Conservation (phyloP, 2,888 invertebrate genomes). For the Axea sp. region DNA sequence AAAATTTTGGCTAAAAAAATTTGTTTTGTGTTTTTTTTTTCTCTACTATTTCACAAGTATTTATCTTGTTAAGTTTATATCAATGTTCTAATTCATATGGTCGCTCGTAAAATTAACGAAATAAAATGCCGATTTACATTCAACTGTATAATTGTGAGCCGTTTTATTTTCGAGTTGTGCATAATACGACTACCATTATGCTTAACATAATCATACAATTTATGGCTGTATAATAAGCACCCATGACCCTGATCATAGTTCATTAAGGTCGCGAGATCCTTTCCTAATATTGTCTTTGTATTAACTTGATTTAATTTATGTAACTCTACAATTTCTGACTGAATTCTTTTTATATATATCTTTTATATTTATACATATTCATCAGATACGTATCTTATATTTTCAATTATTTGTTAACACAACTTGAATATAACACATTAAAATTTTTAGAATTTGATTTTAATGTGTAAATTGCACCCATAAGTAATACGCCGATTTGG, state of each 20-base stretch:
- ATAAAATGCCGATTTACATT: conserved; percentile 51
- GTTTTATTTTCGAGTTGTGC: conserved; percentile 52
- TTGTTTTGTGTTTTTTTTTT: no score
- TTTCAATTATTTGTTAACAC: conserved; percentile 54
- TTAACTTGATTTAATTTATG: conserved; percentile 64
- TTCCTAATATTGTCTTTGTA: conserved; percentile 64
- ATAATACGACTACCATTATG: conserved; percentile 60
- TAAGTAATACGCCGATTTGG: conserved; percentile 24
- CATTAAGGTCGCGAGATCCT: conserved; percentile 61
- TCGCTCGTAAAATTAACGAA: conserved; percentile 28
- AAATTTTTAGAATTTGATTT: conserved; percentile 25
- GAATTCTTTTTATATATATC: conserved; percentile 60
- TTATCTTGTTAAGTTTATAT: no score
- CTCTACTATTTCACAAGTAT: neutral
- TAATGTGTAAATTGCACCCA: conserved; percentile 32
- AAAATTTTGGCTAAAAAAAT: no score
- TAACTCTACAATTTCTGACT: conserved; percentile 43
- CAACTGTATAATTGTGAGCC: conserved; percentile 44
- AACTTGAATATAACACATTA: neutral
- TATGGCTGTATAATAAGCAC: conserved; percentile 65
- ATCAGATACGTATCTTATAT: conserved; percentile 71
- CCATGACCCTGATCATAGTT: conserved; percentile 61
- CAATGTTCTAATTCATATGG: conserved; percentile 26
- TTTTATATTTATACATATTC: conserved; percentile 65
- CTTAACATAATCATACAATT: conserved; percentile 68